A percentile compares a stretch with the other conserved stretches of the same genome.
Evolutionary conservation across 2,113 vertebrate genomes (phyloP).

Genomic region (Uria aalge): DNA sequence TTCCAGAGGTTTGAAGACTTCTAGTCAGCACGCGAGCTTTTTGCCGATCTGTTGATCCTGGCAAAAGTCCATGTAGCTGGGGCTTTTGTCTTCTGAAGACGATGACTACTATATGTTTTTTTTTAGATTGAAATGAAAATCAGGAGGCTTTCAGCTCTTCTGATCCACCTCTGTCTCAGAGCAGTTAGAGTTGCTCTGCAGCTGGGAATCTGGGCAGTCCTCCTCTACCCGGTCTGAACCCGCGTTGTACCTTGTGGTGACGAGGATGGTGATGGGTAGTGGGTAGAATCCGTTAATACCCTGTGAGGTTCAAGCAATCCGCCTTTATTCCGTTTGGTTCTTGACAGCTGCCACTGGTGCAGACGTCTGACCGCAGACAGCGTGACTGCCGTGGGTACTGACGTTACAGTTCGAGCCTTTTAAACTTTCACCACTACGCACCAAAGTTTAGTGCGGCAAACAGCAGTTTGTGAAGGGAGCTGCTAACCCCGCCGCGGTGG

Average conservation of each 20-base stretch:
- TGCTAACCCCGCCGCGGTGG: neutral
- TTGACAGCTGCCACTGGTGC: neutral
- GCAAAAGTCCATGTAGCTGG: neutral
- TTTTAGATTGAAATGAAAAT: neutral
- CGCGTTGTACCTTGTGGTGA: neutral
- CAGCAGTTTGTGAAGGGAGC: neutral
- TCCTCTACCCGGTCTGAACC: neutral
- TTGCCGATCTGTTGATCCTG: neutral
- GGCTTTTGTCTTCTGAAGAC: neutral
- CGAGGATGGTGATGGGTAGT: neutral
- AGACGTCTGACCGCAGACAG: neutral
- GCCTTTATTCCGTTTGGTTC: neutral
- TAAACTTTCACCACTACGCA: neutral
- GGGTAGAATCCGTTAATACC: neutral
- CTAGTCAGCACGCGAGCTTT: neutral
- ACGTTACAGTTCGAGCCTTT: accelerated
- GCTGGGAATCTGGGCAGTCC: neutral
- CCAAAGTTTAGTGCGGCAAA: accelerated
- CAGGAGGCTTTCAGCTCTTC: neutral
- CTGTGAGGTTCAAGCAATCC: too few relatives aligned
- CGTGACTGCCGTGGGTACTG: accelerated
- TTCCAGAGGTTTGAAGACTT: neutral
- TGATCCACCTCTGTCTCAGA: neutral
- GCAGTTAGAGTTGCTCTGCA: neutral
- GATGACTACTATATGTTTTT: neutral